Base-by-base conservation (phyloP, 1,140 invertebrate species). In the Gryon sp. region DNA sequence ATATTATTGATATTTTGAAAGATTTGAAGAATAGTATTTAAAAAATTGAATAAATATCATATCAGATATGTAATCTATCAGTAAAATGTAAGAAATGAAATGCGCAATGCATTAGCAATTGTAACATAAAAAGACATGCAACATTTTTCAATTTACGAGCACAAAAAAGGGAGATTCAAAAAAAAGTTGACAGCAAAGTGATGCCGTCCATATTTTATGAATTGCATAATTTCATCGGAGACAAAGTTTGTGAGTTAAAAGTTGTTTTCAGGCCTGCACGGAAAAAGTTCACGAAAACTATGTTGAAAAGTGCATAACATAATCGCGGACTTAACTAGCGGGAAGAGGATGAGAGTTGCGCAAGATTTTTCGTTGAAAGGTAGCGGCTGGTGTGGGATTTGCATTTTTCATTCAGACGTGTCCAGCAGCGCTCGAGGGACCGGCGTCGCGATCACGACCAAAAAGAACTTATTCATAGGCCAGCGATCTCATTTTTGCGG, bases 391-490 rank as follows among this genome's bases (percentile, higher is more conserved):
- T 52, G 20, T 63, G 41, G 75, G 40, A 78, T 78, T 72, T 78
- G 57, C 62, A 73, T 73, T 78, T 73, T 78, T 73, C 60, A 78
- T 78, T 73, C 62, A 68, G 45, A 63, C 55, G 48, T 69, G 75
- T 72, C 75, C 75, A 78, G 66, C 41, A 62, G 38, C 43, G 75
- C 75, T 72, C 48, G 62, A 68, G 75, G 68, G 75, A 77, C 75
- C 75, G 75, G 75, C 68, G 68, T 55, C 75, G 48, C 43, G 60
- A 32, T 66, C 50, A 59, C 66, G 46, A 66, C 46, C 28, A 52
- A 70, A 77, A 77, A 66, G 60, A 72, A 70, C 28, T 77, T 72
- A 77, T 72, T 72, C 66, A 72, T 70, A 60, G 60, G 66, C 60
- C 53, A 66, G 53, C 43, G 66, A 77, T 70, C 60, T 62, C 46